Evolutionary conservation across 2,113 vertebrate genomes (phyloP), one percentile per base, ranked within the genome.

Genomic region (Clarias batrachus): DNA sequence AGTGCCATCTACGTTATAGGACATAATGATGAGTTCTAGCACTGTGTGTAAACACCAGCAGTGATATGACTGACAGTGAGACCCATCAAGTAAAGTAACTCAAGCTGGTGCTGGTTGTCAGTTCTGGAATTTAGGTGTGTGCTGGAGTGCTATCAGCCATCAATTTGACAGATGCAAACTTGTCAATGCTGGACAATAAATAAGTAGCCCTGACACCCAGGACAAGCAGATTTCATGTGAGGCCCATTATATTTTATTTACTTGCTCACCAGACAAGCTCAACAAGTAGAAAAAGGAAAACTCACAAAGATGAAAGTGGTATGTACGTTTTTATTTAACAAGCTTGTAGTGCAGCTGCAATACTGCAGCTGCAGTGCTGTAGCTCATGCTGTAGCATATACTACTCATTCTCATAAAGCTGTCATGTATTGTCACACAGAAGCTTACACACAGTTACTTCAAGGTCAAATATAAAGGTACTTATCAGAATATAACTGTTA

Each of bases 11-110:
- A 16, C 13, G n/a, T 78, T 23, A 85, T 78, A 52, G 74, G 74
- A 65, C 74, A 65, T 85, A 78, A 85, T 78, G 60, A 85, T 78
- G 52, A 66, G 59, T 74, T 56, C 27, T 6, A 65, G 37, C 11
- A 21, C 59, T 33, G 25, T 52, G 66, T 73, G 82, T 74, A 37
- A 71, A 73, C 52, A 70, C 48, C 82, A 71, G 27, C 54, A 37
- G 56, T 16, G 66, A n/a, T 65, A 52, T 65, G 73, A 77, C 59
- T 78, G 84, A 54, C 60, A 85, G 10, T 65, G 48, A 65, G 19
- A 56, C 27, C 62, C 17, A 23, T 68, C 48, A 30, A 48, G 71
- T 56, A 2, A 59, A 81, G 30, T 81, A 78, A 37, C 30, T 81
- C 57, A 37, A 62, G 33, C 25, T 30, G 25, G 21, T 57, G 33